A percentile compares a stretch with the other conserved stretches of the same genome.
Conservation (phyloP, 2,888 invertebrate species). For the Xiphydria camelus region DNA sequence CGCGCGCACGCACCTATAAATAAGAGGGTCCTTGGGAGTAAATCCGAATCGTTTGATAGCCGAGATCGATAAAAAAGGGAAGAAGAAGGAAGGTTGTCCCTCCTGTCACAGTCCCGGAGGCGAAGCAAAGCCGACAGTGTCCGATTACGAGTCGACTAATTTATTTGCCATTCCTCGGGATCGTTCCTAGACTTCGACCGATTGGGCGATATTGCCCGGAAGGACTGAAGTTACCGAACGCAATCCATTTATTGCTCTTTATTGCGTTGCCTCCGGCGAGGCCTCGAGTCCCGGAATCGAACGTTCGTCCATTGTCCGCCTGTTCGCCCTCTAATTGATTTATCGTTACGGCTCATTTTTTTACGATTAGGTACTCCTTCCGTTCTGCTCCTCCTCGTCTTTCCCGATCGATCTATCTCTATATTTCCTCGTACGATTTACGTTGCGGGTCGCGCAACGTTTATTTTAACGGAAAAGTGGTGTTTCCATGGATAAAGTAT, state of each 20-base stretch:
- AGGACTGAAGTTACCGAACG: conserved; percentile 15
- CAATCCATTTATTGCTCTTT: conserved; percentile 17
- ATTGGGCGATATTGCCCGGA: conserved; percentile 11
- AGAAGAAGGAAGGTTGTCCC: no score
- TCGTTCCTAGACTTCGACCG: conserved; percentile 6
- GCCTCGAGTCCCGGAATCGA: conserved; percentile 1
- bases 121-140: no score
- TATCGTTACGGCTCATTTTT: conserved; percentile 3
- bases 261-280: conserved; percentile 9
- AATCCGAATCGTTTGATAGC: no score
- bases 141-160: conserved; percentile 3
- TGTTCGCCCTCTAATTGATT: conserved; percentile 11
- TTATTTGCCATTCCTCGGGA: no score
- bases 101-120: no score
- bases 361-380: neutral
- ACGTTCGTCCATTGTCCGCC: conserved; percentile 11
- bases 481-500: no score
- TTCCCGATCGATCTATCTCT: no score
- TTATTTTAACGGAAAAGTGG: no score
- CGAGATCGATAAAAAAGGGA: no score
- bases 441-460: no score
- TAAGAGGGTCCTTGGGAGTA: no score
- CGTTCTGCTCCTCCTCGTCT: neutral
- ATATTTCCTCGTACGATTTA: no score
- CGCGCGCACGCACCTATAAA: conserved; percentile 2